Evolutionary conservation across 92 coral and sea anemone genomes (phyloP).

Genomic region (Muricea muricata): DNA sequence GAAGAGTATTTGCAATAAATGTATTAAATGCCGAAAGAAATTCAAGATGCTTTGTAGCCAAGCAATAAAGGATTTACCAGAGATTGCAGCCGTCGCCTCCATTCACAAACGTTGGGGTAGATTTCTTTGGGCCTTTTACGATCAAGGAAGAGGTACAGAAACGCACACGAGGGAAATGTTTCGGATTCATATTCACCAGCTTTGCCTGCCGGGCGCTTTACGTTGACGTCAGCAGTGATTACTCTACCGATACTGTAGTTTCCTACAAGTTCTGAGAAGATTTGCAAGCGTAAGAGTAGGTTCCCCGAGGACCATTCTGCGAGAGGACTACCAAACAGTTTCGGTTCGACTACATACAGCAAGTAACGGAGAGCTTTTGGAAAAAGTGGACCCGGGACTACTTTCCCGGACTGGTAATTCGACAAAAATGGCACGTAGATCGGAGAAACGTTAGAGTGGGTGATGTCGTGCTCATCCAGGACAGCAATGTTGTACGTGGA

Average conservation of each 20-base stretch:
- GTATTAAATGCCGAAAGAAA: slow-evolving; percentile 36
- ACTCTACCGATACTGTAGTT: no score
- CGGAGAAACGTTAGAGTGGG: slow-evolving; percentile 35
- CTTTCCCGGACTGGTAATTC: slow-evolving; percentile 42
- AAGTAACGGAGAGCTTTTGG: slow-evolving; percentile 43
- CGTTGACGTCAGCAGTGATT: no score
- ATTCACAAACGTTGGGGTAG: neutral
- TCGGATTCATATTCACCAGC: no score
- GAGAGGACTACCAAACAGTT: slow-evolving; percentile 30
- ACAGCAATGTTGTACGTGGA: slow-evolving; percentile 31
- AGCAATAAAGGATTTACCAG: slow-evolving; percentile 33
- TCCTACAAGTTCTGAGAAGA: no score
- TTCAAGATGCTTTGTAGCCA: slow-evolving; percentile 23
- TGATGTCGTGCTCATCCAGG: slow-evolving; percentile 25
- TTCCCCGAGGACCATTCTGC: slow-evolving; percentile 60
- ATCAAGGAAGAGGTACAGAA: no score
- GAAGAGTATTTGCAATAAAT: slow-evolving; percentile 43
- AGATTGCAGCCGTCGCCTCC: slow-evolving; percentile 42
- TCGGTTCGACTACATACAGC: slow-evolving; percentile 52
- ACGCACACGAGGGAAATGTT: no score
- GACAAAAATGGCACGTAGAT: slow-evolving; percentile 36
- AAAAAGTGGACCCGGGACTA: slow-evolving; percentile 59
- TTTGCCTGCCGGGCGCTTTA: no score
- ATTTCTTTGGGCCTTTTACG: slow-evolving; percentile 29
- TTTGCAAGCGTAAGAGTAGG: neutral